Evolutionary conservation across 2,113 vertebrate species (phyloP).

Genomic region (Malaclemys terrapin): DNA sequence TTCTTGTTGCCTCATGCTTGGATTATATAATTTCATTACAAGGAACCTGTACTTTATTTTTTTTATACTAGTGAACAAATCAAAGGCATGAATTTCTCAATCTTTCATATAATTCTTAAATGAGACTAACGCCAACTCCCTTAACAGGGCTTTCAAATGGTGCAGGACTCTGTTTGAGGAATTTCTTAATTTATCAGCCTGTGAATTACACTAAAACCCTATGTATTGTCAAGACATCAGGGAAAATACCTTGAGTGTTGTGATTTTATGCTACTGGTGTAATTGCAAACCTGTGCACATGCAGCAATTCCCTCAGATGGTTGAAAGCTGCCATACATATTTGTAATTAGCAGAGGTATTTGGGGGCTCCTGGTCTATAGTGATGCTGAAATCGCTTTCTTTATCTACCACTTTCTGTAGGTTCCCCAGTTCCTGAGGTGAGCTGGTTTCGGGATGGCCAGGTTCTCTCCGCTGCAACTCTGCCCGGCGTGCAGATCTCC

Average conservation of each 20-base stretch:
- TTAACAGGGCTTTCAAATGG: not conserved
- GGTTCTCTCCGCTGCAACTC: conserved; percentile 93
- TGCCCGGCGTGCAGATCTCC: conserved; percentile 97
- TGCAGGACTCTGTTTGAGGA: not conserved
- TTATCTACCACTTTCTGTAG: conserved; percentile 67
- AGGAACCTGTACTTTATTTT: not conserved
- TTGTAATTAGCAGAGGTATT: not conserved
- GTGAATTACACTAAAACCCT: not conserved
- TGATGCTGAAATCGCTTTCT: not conserved
- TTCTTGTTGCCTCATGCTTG: not conserved
- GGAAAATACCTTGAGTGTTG: not conserved
- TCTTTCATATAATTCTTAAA: not conserved
- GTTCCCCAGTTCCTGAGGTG: conserved; percentile 99
- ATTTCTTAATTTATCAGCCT: not conserved
- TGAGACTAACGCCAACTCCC: not conserved
- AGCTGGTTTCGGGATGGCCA: conserved; percentile 99
- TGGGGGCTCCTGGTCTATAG: not conserved
- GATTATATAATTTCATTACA: not conserved
- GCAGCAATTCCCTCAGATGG: rapidly evolving
- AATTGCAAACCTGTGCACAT: not conserved
- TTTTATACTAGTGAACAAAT: not conserved
- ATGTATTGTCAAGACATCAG: not conserved
- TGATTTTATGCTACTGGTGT: rapidly evolving
- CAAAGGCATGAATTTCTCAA: not conserved
- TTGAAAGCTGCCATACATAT: rapidly evolving